A percentile compares a stretch with the other conserved stretches of the same genome.
These are phyloP conservation scores for Chaenogobius annularis DNA, from an alignment of 2,113 vertebrate genomes.

Conservation along the genomic window DNA sequence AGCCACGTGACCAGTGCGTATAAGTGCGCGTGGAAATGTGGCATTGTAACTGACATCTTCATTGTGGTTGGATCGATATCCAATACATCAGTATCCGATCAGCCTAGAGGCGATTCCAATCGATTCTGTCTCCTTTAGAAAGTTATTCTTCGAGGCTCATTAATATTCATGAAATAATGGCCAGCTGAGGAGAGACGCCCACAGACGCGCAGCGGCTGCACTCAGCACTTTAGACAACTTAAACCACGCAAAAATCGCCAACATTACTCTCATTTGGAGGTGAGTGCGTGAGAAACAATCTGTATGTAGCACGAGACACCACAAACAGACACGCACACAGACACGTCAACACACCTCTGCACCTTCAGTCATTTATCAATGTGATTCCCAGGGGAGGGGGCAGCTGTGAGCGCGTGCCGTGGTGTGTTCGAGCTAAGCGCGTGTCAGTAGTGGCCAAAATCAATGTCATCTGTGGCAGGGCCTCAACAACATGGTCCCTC, in stretches of 20 bases:
- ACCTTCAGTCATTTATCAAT: conserved; percentile 68
- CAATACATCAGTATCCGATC: conserved; percentile 61
- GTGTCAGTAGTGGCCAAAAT: conserved; percentile 52
- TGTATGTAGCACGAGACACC: conserved; percentile 12
- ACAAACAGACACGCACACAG: conserved; percentile 27
- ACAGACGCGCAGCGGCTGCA: not conserved
- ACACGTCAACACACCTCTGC: conserved; percentile 45
- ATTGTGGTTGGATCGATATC: conserved; percentile 63
- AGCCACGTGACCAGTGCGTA: conserved; percentile 52
- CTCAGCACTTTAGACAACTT: not conserved
- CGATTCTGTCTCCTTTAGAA: conserved; percentile 46
- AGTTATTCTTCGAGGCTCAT: conserved; percentile 54
- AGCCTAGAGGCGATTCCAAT: conserved; percentile 53
- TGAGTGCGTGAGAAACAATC: conserved; percentile 8
- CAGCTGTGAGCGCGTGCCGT: conserved; percentile 32
- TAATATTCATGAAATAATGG: conserved; percentile 75
- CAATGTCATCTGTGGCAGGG: conserved; percentile 43
- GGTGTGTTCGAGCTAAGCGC: conserved; percentile 8
- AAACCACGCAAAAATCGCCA: not conserved
- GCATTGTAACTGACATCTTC: conserved; percentile 66
- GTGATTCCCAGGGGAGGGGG: conserved; percentile 54
- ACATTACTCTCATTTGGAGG: not conserved
- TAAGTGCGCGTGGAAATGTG: conserved; percentile 45
- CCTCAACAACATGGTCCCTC: conserved; percentile 1
- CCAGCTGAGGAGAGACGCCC: conserved; percentile 19